Base-by-base conservation (phyloP, 2,113 vertebrate genomes). In the Athene cunicularia region DNA sequence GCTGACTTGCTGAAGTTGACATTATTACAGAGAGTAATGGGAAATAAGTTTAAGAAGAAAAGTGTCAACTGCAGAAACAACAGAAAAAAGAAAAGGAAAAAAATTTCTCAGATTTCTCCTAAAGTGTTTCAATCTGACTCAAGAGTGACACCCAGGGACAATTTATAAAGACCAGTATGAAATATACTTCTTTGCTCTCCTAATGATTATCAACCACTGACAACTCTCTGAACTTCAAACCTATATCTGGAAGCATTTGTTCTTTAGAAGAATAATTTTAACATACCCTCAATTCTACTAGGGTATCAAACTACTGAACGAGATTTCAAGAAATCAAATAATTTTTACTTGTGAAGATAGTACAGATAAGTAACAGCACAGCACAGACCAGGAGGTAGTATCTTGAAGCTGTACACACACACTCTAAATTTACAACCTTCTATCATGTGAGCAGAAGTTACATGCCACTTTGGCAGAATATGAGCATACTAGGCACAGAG, bases 71-170 rank as follows among this genome's bases (percentile, higher is more conserved):
- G 79, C 7, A 6, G 70, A 80, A 89, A 77, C 15, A 74, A 74
- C 14, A 77, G 41, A 27, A 77, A 52, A 86, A 84, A 45, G 1
- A 80, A 86, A 67, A 89, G 14, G 60, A 47, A 88, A 75, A 86
- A 13, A 10, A 55, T 1, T 80, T 47, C 19, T 86, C 33, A 60
- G 35, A 53, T 83, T 88, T 9, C 37, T 75, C 80, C 56, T 67
- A 63, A 83, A 89, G 24, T 45, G 26, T 74, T 83, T 87, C 83
- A 37, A 33, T 56, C 62, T 85, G 77, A 97, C 93, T 96, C 96
- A 86, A 88, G 74, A 93, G 93, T 94, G 97, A 97, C 97, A 96
- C 91, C 87, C 91, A 92, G 56, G 89, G 90, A 95, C 49, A 22
- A 39, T 83, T 73, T 53, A 41, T 43, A 58, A 90, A 97, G 90